Base-by-base conservation (phyloP, 2,888 invertebrate species). In the Tribolium freemani region DNA sequence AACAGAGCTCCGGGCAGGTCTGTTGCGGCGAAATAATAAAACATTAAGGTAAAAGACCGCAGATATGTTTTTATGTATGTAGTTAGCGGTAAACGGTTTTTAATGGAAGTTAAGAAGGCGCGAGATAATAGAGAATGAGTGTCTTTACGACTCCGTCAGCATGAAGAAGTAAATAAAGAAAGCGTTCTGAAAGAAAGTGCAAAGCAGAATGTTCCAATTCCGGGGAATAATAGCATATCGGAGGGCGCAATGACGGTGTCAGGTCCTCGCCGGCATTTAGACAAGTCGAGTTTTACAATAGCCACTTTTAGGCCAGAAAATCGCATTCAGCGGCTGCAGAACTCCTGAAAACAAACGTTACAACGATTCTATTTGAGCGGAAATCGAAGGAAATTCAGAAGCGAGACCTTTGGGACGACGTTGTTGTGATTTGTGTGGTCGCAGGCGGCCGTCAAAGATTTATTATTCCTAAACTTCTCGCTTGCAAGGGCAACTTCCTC, bases 361-460 rank as follows among this genome's bases (percentile, higher is more conserved):
- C 16, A 48, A 48, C 48, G 48, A 48, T 16, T 48, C 48, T 58
- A 75, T 76, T 78, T 72, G 77, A 75, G 75, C 73, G 74, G 77
- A 76, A 79, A 78, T 76, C 75, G 76, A 73, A 73, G 73, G 69
- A 74, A 74, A 78, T 71, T 38, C 71, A 11, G 66, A 58, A 45
- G 30, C 51, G 69, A 68, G 60, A 60, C 74, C 74, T 66, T 61
- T 48, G 77, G 76, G 75, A 75, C 73, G 74, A 66, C 72, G 74
- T 74, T 76, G 75, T 76, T 76, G 77, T 77, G 78, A 78, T 77
- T 78, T 78, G 78, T 78, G 76, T 70, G 75, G 74, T 76, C 72
- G 73, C 75, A 72, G 64, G 74, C 73, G 70, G 72, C 68, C 72
- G 67, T 71, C 69, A 69, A 72, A 77, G 76, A 77, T 77, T 77